phyloP scores from a whole-genome alignment of 2,888 invertebrate species.

The Tromatobia lineatoria region DNA sequence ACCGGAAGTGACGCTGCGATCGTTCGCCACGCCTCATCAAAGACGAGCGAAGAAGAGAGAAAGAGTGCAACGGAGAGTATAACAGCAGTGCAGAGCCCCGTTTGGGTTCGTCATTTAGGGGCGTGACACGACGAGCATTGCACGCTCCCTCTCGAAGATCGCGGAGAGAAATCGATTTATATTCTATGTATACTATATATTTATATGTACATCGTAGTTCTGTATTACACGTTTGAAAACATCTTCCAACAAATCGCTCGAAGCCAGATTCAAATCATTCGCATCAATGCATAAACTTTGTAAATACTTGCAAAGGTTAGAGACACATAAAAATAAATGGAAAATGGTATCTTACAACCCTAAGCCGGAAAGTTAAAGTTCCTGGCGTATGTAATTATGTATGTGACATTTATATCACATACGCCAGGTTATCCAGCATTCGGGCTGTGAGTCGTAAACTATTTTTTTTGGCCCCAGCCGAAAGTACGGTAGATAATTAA shows the following conservation, averaged over 20 bases:
- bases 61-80: constrained; percentile 47
- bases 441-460: too few species aligned
- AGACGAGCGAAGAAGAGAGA: constrained; percentile 68
- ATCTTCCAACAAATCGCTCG: constrained; percentile 4
- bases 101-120: constrained; percentile 73
- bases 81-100: constrained; percentile 59
- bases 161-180: constrained; percentile 67
- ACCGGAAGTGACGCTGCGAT: constrained; percentile 82
- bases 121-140: constrained; percentile 69
- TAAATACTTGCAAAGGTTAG: not conserved
- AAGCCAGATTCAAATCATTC: not conserved
- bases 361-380: too few species aligned
- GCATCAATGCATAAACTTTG: not conserved
- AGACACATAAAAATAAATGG: not conserved
- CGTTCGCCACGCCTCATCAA: constrained; percentile 81
- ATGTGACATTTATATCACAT: too few species aligned
- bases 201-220: constrained; percentile 10
- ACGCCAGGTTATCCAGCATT: too few species aligned
- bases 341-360: not conserved
- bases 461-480: too few species aligned
- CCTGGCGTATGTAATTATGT: too few species aligned
- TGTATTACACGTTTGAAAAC: constrained; percentile 22
- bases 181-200: constrained; percentile 49
- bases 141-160: constrained; percentile 61
- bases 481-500: too few species aligned